These are phyloP conservation scores for Jacana jacana DNA, from an alignment of 2,113 vertebrate genomes.

Conservation along the genomic window DNA sequence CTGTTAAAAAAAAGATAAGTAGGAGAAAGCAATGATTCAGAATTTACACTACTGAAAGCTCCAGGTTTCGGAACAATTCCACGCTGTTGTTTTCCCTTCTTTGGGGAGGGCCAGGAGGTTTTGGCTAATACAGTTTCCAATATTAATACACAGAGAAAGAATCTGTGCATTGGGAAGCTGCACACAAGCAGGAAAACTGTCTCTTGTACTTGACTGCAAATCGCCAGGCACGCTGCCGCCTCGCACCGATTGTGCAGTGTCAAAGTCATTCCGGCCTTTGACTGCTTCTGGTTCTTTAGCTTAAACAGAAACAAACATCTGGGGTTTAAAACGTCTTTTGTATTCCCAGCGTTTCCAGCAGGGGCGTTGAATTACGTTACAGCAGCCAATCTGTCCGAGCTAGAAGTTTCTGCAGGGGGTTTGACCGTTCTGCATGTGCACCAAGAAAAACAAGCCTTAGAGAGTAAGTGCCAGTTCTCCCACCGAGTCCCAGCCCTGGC, in stretches of 20 bases:
- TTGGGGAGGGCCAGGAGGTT: background rate
- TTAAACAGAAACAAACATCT: background rate
- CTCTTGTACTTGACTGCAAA: background rate
- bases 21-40: background rate
- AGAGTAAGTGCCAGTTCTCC: background rate
- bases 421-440: accelerated
- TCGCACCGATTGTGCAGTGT: background rate
- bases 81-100: background rate
- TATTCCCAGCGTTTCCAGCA: background rate
- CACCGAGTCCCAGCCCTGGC: background rate
- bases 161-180: background rate
- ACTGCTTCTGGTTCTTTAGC: background rate
- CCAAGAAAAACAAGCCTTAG: background rate
- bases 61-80: background rate
- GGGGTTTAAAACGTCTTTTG: background rate
- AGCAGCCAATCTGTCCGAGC: background rate
- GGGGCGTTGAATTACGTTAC: background rate
- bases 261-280: background rate
- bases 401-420: background rate
- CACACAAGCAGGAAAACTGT: background rate
- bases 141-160: background rate
- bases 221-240: no score
- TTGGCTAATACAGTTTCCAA: background rate
- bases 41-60: background rate
- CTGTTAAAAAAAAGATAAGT: background rate